Conservation (phyloP, 2,113 vertebrate species). For the Clupea harengus region DNA sequence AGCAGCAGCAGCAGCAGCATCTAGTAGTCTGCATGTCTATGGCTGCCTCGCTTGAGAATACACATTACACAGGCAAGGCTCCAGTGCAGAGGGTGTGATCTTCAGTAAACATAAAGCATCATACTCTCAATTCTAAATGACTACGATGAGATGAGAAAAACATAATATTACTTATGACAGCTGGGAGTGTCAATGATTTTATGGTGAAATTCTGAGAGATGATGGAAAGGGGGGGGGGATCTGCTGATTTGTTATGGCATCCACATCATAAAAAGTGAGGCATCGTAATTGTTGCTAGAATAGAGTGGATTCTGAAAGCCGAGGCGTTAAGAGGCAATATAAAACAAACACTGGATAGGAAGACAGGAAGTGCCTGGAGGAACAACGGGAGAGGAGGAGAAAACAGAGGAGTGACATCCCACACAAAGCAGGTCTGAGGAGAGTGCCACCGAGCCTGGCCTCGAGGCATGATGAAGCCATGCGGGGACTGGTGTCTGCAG, state of each 20-base stretch:
- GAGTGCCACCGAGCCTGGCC: neutral
- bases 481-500: neutral
- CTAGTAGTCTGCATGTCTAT: constrained; percentile 5
- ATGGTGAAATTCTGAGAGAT: neutral
- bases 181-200: neutral
- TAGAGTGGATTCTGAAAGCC: neutral
- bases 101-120: neutral
- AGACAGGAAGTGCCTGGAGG: neutral
- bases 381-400: neutral
- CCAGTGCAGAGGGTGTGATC: neutral
- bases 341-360: neutral
- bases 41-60: neutral
- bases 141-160: neutral
- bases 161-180: neutral
- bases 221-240: neutral
- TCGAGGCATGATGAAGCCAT: neutral
- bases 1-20: neutral
- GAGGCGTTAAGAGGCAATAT: neutral
- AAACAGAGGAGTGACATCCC: neutral
- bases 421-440: neutral
- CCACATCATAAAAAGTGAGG: neutral
- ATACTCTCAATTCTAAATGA: neutral
- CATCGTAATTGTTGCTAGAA: neutral
- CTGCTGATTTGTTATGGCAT: neutral
- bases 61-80: neutral